Conservation (phyloP, 2,113 vertebrate genomes). For the Aix galericulata region DNA sequence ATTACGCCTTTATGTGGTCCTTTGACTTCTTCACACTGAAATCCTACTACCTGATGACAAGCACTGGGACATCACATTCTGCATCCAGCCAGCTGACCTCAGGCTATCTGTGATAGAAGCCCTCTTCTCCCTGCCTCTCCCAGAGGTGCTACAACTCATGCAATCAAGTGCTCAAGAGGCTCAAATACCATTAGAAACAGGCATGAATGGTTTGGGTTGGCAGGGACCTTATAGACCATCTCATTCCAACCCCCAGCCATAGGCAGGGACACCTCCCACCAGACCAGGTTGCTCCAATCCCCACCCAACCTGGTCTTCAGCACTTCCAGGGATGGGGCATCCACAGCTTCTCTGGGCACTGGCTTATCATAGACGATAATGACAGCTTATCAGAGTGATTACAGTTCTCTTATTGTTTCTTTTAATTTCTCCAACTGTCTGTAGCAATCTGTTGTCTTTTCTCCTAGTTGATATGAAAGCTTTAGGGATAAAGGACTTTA, state of each 20-base stretch:
- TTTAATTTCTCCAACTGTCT: conserved; percentile 6
- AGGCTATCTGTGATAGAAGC: not conserved
- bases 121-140: not conserved
- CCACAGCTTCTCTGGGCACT: too few relatives aligned
- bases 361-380: too few relatives aligned
- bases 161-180: not conserved
- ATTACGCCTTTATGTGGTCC: not conserved
- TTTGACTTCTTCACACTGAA: not conserved
- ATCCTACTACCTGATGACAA: rapidly evolving
- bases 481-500: not conserved
- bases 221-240: too few relatives aligned
- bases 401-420: not conserved
- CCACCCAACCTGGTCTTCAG: too few relatives aligned
- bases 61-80: not conserved
- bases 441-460: conserved; percentile 26
- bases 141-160: not conserved
- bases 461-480: not conserved
- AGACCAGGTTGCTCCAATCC: too few relatives aligned
- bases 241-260: too few relatives aligned
- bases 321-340: too few relatives aligned
- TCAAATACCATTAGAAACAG: not conserved
- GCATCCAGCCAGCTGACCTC: not conserved
- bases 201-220: too few relatives aligned
- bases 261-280: too few relatives aligned
- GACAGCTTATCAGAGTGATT: not conserved